phyloP scores from a whole-genome alignment of 2,888 invertebrate species.

The Craniophora ligustri region DNA sequence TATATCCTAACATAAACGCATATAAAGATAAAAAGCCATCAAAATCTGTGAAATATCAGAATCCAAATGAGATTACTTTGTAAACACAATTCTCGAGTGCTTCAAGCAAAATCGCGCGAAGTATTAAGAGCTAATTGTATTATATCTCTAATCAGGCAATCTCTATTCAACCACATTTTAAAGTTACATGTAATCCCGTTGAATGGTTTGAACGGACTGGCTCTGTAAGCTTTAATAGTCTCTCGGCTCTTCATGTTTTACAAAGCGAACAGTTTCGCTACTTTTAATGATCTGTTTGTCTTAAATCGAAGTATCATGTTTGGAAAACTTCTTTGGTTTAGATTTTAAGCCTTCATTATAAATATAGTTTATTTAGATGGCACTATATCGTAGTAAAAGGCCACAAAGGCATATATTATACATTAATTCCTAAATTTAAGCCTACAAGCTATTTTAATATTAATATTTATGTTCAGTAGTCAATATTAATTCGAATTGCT shows the following conservation, averaged over 20 bases:
- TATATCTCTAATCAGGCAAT: conserved; percentile 55
- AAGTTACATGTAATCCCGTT: conserved; percentile 72
- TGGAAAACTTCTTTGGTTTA: not conserved
- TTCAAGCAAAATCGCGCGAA: conserved; percentile 18
- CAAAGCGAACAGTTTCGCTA: conserved; percentile 58
- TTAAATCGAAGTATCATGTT: conserved; percentile 26
- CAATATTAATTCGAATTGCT: too few relatives aligned
- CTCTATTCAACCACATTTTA: conserved; percentile 65
- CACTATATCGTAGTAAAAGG: too few relatives aligned
- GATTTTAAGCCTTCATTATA: too few relatives aligned
- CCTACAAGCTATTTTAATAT: too few relatives aligned
- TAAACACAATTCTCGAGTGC: conserved; percentile 28
- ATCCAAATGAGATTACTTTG: conserved; percentile 17
- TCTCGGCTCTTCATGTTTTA: conserved; percentile 51
- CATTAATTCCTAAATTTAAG: too few relatives aligned
- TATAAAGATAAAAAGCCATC: too few relatives aligned
- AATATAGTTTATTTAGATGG: too few relatives aligned
- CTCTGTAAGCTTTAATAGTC: conserved; percentile 63
- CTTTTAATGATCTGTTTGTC: conserved; percentile 54
- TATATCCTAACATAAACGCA: too few relatives aligned
- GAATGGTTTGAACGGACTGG: conserved; percentile 51
- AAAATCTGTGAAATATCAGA: conserved; percentile 2
- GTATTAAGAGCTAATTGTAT: conserved; percentile 43
- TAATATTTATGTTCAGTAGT: too few relatives aligned
- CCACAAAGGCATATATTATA: too few relatives aligned